These are phyloP conservation scores for Noctua pronuba DNA, from an alignment of 2,888 invertebrate species.

Conservation along the genomic window DNA sequence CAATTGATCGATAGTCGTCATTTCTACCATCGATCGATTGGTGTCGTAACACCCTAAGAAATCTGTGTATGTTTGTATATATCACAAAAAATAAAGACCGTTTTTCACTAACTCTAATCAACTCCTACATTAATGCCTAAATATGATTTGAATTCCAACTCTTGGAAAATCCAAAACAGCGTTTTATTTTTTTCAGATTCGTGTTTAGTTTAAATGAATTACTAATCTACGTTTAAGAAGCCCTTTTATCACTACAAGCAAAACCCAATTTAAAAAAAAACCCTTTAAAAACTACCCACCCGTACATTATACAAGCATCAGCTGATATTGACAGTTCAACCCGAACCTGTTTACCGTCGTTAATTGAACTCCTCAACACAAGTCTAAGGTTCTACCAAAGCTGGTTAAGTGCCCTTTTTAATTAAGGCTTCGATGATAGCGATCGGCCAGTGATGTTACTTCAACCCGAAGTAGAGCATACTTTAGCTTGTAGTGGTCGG, in stretches of 20 bases:
- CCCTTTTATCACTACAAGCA: not conserved
- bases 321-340: constrained; percentile 29
- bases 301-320: not conserved
- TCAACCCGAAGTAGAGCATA: constrained; percentile 46
- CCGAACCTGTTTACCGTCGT: constrained; percentile 32
- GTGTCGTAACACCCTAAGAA: too few relatives aligned
- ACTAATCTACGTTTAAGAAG: not conserved
- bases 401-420: constrained; percentile 65
- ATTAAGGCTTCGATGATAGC: constrained; percentile 64
- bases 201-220: not conserved
- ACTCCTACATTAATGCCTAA: too few relatives aligned
- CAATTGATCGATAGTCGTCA: too few relatives aligned
- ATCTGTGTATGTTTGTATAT: too few relatives aligned
- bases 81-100: too few relatives aligned
- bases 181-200: not conserved
- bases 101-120: too few relatives aligned
- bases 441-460: constrained; percentile 59
- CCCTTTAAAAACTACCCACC: constrained; percentile 7
- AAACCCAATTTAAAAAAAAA: not conserved
- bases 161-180: too few relatives aligned
- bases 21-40: too few relatives aligned
- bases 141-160: too few relatives aligned
- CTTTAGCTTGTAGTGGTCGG: constrained; percentile 51
- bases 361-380: constrained; percentile 36
- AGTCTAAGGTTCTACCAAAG: constrained; percentile 42